Evolutionary conservation across 2,797 vertebrate species (phyloP).

Genomic region (Jordanella pulchra): DNA sequence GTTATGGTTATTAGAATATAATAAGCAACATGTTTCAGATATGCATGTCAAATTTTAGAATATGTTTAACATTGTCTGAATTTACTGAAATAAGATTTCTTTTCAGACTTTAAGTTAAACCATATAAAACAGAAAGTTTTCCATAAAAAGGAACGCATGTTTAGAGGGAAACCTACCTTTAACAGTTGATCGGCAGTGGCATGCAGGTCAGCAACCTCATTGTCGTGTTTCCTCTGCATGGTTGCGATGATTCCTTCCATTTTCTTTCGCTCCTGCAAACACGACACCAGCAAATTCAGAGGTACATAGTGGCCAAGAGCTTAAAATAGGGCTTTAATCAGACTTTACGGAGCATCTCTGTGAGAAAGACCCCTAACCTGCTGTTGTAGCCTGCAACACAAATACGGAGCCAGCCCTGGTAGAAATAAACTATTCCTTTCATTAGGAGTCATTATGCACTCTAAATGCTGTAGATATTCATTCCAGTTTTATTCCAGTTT

Average conservation of each 20-base stretch:
- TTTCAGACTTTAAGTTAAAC: neutral
- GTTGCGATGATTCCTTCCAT: slow-evolving; percentile 66
- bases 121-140: neutral
- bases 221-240: slow-evolving; percentile 73
- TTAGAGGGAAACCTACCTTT: slow-evolving; percentile 61
- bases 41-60: too few species aligned
- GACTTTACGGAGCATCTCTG: slow-evolving; percentile 69
- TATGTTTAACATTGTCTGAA: neutral
- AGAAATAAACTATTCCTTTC: slow-evolving; percentile 16
- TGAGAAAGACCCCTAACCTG: slow-evolving; percentile 44
- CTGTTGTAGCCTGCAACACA: slow-evolving; percentile 32
- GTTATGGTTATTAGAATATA: neutral
- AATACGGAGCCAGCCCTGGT: slow-evolving; percentile 47
- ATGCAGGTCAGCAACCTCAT: slow-evolving; percentile 74
- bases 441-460: neutral
- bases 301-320: slow-evolving; percentile 12
- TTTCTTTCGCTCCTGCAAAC: slow-evolving; percentile 71
- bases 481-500: neutral
- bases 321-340: slow-evolving; percentile 65
- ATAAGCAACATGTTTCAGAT: neutral
- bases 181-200: slow-evolving; percentile 68
- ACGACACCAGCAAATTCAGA: slow-evolving; percentile 63
- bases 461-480: neutral
- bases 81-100: neutral
- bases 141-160: too few species aligned